Evolutionary conservation across 2,113 vertebrate genomes (phyloP), one percentile per base, ranked within the genome.

Genomic region (Amblyopsis rosae): DNA sequence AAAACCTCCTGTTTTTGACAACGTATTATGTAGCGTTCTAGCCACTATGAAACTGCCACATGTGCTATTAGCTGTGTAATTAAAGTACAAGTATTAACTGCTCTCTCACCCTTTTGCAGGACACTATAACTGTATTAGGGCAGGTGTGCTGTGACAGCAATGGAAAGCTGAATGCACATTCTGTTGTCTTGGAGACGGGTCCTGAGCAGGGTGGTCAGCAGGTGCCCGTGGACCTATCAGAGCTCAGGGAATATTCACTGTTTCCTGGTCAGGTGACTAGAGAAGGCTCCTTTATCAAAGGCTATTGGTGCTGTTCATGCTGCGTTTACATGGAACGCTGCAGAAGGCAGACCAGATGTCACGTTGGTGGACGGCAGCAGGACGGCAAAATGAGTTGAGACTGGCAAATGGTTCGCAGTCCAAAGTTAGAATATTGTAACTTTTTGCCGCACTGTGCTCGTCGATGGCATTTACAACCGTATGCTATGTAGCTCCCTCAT

Each of bases 181-280:
- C 96, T 0, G 92, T 95, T 33, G 78, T 98, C 65, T 77, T 98
- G 6, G 93, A 95, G 80, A 94, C 95, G 0, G 94, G 96, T 62
- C 89, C 85, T 12, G 94, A 95, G 1, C 92, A 92, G 49, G 90
- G 86, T 0, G 96, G 95, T 0, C 87, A 89, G 11, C 92, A 85
- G 92, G 65, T 95, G 82, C 0, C 91, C 61, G 62, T 95, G 83
- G 70, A 92, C 62, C 73, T 98, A 1, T 94, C 94, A 0, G 95
- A 96, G 56, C 93, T 98, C 0, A 84, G 73, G 17, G 94, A 97
- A 56, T 98, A 93, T 71, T 97, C 96, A 1, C 88, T 98, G 5
- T 98, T 98, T 81, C 96, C 97, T 0, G 96, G 96, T 7, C 96
- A 98, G 95, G 97, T 98, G 65, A 72, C 83, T 55, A 68, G 9